Percentiles rank a stretch among this genome's conserved stretches.
Evolutionary conservation across 2,113 vertebrate species (phyloP).

Genomic region (Brienomyrus longianalis): DNA sequence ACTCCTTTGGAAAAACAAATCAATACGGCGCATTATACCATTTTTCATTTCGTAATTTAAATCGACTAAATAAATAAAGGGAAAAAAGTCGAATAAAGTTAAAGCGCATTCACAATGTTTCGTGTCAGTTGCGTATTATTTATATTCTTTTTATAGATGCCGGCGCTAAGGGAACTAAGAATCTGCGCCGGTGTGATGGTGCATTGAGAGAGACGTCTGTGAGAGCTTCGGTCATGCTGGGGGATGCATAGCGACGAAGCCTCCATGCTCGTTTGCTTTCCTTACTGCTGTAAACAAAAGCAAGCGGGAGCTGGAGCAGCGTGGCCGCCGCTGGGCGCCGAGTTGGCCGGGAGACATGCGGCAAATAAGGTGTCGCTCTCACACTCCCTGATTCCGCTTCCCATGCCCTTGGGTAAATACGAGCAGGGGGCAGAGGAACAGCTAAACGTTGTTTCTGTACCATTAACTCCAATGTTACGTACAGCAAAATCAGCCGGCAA

Average conservation of each 20-base stretch:
- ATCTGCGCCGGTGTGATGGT: neutral
- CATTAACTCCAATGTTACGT: neutral
- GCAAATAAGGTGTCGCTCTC: neutral
- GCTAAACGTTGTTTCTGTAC: neutral
- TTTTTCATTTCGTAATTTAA: neutral
- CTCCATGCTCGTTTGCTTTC: neutral
- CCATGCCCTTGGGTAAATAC: neutral
- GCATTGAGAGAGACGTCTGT: neutral
- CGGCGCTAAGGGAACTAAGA: neutral
- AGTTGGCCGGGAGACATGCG: neutral
- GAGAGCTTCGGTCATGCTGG: neutral
- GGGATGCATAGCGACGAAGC: neutral
- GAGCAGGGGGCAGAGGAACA: neutral
- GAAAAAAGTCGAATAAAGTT: neutral
- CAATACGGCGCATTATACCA: slow-evolving; percentile 3
- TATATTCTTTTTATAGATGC: neutral
- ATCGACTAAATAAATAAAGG: neutral
- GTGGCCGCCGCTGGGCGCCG: neutral
- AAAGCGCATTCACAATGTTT: neutral
- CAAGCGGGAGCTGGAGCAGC: neutral
- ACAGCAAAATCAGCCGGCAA: neutral
- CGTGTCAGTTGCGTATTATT: neutral
- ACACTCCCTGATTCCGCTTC: neutral
- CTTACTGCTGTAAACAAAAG: slow-evolving; percentile 10
- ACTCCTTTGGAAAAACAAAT: slow-evolving; percentile 28